Conservation (phyloP, 2,888 invertebrate species). For the Thysanoteuthis rhombus region DNA sequence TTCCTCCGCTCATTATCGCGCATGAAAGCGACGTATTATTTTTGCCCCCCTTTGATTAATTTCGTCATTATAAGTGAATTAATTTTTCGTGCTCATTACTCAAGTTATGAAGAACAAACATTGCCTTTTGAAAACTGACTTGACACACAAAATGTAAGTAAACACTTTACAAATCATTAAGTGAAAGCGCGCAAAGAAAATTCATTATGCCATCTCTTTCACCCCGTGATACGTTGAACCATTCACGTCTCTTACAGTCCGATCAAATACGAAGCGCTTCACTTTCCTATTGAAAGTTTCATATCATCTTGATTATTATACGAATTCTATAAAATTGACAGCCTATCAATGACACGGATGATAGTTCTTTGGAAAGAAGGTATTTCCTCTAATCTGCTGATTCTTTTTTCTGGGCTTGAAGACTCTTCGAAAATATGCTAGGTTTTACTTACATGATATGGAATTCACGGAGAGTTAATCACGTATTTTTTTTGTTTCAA, state of each 20-base stretch:
- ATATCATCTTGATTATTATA: background rate
- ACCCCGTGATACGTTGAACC: conserved; percentile 12
- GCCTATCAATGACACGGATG: background rate
- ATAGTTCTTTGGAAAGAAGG: background rate
- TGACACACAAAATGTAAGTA: conserved; percentile 12
- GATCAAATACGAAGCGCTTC: background rate
- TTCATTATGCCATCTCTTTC: background rate
- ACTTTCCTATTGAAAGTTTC: background rate
- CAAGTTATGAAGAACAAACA: background rate
- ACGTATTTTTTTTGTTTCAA: background rate
- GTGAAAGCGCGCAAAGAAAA: background rate
- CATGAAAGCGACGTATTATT: background rate
- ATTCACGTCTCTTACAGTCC: background rate
- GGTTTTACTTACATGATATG: background rate
- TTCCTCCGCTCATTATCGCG: background rate
- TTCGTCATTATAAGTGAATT: background rate
- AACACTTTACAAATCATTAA: background rate
- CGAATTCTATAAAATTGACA: background rate
- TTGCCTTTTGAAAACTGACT: background rate
- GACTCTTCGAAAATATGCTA: background rate
- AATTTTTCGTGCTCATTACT: background rate
- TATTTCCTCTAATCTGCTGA: too few relatives aligned
- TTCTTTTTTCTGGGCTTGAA: background rate
- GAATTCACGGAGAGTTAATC: background rate
- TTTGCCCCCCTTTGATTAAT: background rate